A percentile compares a stretch with the other conserved stretches of the same genome.
Conservation (phyloP, 2,113 vertebrate species). For the Urocolius indicus region DNA sequence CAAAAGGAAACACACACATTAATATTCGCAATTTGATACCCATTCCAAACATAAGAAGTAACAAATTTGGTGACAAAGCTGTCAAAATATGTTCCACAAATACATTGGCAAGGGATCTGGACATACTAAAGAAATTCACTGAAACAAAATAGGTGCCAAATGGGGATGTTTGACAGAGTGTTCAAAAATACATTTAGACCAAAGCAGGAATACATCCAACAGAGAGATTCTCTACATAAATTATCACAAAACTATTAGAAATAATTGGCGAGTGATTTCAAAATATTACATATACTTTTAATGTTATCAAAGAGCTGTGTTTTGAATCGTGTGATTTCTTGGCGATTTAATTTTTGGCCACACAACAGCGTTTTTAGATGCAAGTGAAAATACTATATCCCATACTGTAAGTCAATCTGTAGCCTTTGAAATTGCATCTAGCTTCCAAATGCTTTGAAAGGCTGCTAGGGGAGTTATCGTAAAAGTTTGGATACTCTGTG, state of each 20-base stretch:
- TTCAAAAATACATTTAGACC: conserved; percentile 81
- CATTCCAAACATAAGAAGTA: conserved; percentile 79
- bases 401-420: conserved; percentile 55
- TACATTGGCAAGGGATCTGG: conserved; percentile 83
- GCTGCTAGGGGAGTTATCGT: neutral
- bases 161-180: conserved; percentile 78
- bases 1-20: conserved; percentile 73
- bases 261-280: conserved; percentile 86
- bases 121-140: conserved; percentile 82
- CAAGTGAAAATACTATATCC: conserved; percentile 65
- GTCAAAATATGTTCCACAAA: conserved; percentile 86
- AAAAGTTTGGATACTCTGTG: neutral
- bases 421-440: neutral
- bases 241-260: conserved; percentile 83
- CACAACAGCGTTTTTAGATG: conserved; percentile 52
- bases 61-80: conserved; percentile 84
- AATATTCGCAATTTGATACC: conserved; percentile 74
- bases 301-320: conserved; percentile 78
- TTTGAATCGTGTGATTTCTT: conserved; percentile 78
- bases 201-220: conserved; percentile 82
- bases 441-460: conserved; percentile 42
- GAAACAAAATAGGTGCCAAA: conserved; percentile 82
- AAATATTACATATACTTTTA: conserved; percentile 84
- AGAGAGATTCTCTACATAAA: conserved; percentile 79
- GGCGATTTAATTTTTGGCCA: conserved; percentile 57